Conservation (phyloP, 2,888 invertebrate species). For the Rhodophaea formosa region DNA sequence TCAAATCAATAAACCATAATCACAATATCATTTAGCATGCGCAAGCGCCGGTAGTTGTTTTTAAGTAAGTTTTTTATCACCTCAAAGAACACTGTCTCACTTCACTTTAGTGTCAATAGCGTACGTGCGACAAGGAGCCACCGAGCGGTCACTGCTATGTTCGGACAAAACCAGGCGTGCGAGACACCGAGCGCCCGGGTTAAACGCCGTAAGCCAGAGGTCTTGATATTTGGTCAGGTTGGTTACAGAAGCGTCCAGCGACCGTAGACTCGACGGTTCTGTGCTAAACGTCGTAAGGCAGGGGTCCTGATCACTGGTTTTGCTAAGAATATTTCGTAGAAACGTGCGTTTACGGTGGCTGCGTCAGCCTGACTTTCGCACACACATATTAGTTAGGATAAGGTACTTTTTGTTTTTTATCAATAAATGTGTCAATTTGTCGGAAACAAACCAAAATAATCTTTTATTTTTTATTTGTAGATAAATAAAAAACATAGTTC, state of each 20-base stretch:
- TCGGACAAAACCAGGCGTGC: neutral
- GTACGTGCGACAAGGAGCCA: constrained; percentile 11
- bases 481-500: no score
- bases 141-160: constrained; percentile 5
- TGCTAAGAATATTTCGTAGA: neutral
- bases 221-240: constrained; percentile 1
- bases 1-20: no score
- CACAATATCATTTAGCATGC: neutral
- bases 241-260: constrained; percentile 2
- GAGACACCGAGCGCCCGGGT: constrained; percentile 10
- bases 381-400: no score
- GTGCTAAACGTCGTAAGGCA: constrained; percentile 8
- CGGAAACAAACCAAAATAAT: no score
- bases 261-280: neutral
- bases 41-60: constrained; percentile 1
- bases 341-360: neutral
- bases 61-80: neutral
- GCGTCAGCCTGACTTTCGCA: no score
- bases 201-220: constrained; percentile 2
- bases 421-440: no score
- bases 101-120: constrained; percentile 3
- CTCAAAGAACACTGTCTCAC: constrained; percentile 5
- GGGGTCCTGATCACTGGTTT: constrained; percentile 9
- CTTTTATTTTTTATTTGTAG: no score
- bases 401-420: no score